Base-by-base conservation (phyloP, 30 jellyfish, hydroid and myxozoan genomes). In the Aurelia coerulea region DNA sequence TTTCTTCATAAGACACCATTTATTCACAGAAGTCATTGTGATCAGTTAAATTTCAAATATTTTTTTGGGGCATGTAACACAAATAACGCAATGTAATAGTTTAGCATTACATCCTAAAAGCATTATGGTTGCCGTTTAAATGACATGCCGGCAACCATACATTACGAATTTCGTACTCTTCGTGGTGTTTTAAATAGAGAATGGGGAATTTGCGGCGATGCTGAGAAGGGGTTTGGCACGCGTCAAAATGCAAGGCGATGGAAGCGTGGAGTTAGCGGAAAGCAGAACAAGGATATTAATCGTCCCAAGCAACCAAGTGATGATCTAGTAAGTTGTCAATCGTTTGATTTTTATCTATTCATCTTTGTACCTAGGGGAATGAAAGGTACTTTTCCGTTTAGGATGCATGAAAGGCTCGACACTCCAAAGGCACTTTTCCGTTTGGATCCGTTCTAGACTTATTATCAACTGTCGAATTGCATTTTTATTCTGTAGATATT, bases 201-300 rank as follows among this genome's bases (percentile, higher is more conserved):
- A 1, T 73, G 83, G 83, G 83, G 83, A 39, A 12, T 42, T 10
- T 69, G 83, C 1, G 83, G 83, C 1, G 46, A 73, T 33, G 83
- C 4, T 2, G 4, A 19, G 67, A 42, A 33, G 50, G 83, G 83
- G 50, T 9, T 13, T 16, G 83, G 83, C 13, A 2, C 13, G 5
- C 34, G 83, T 35, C 23, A 65, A 16, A 10, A 10, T 7, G 83
- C 83, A 4, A 19, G 19, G 19, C 0, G 3, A 2, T 73, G 83
- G 68, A 73, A 73, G 68, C 16, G 11, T 17, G 83, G 83, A 10
- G 67, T 15, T 50, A 19, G 63, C 50, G 67, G 67, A 52, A 73
- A 73, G 83, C 83, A 73, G 46, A 73, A 73, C 68, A 49, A 42
- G 11, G 62, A 12, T 13, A 34, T 73, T 49, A 39, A 39, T 35